Percentiles rank a stretch among this genome's conserved stretches.
Conservation (phyloP, 92 coral and sea anemone genomes). For the Micromussa lordhowensis region DNA sequence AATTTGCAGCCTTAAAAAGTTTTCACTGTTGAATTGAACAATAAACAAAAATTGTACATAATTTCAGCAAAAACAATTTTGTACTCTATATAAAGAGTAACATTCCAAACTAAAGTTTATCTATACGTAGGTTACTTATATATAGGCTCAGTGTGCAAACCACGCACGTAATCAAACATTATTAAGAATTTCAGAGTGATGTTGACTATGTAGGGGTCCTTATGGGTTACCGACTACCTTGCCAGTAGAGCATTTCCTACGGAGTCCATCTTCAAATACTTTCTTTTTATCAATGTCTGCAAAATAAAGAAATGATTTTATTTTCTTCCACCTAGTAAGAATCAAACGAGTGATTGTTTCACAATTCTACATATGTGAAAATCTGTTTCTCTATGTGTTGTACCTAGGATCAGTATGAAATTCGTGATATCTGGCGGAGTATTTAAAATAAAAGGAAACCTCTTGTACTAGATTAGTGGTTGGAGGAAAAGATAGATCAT, state of each 20-base stretch:
- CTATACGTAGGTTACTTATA: no score
- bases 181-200: no score
- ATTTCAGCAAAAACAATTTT: not conserved
- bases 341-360: no score
- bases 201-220: not conserved
- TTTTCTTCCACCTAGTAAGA: no score
- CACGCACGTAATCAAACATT: not conserved
- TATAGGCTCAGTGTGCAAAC: not conserved
- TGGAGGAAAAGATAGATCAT: not conserved
- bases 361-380: no score
- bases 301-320: not conserved
- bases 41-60: not conserved
- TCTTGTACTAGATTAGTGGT: not conserved
- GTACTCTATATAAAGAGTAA: not conserved
- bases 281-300: constrained; percentile 6
- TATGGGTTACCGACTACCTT: not conserved
- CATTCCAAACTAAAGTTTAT: not conserved
- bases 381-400: no score
- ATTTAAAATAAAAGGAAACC: not conserved
- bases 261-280: not conserved
- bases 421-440: no score
- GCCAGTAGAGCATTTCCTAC: not conserved
- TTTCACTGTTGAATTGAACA: constrained; percentile 26
- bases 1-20: constrained; percentile 47
- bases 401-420: no score